Evolutionary conservation across 92 coral and sea anemone species (phyloP), one percentile per base, ranked within the genome.

Genomic region (Nematostella vectensis): DNA sequence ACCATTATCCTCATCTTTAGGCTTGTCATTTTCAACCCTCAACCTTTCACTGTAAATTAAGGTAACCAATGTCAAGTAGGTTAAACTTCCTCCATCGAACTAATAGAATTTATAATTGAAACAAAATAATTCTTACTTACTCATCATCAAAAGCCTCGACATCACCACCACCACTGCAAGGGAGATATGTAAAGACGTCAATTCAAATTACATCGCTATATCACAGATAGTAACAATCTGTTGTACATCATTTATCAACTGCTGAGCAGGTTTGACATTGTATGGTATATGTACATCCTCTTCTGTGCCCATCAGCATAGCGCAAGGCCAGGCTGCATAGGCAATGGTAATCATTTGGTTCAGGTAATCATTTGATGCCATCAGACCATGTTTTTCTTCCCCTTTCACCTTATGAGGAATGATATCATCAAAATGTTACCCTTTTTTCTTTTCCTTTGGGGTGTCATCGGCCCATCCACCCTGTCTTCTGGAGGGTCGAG

Each of bases 401-500:
- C 40, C 40, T 33, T 15, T 33, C 8, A 33, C 6, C 15, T 6
- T 15, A 6, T 33, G 40, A 6, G 15, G 15, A 33, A 33, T 33
- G 15, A 6, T 33, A 6, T 33, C 6, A 33, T 6, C 6, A 15
- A 6, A 6, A 6, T 17, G 16, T 40, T 27, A 42, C 57, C 24
- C 16, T 88, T 79, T 71, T 77, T 81, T 80, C 55, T 79, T 78
- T 57, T 81, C 83, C 25, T 81, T 88, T 49, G 79, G 81, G 8
- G 83, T 81, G 52, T 91, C 96, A 91, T 70, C 84, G 39, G 98
- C 98, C 98, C 98, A 91, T 25, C 98, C 98, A 25, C 98, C 98
- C 65, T 86, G 94, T 58, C 80, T 65, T 45, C 94, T 80, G 30
- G 98, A 91, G 47, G 98, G 98, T 54, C 83, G 66, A 19, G 95